Base-by-base conservation (phyloP, 2,888 invertebrate genomes). In the Rhagophthalmus giganteus region DNA sequence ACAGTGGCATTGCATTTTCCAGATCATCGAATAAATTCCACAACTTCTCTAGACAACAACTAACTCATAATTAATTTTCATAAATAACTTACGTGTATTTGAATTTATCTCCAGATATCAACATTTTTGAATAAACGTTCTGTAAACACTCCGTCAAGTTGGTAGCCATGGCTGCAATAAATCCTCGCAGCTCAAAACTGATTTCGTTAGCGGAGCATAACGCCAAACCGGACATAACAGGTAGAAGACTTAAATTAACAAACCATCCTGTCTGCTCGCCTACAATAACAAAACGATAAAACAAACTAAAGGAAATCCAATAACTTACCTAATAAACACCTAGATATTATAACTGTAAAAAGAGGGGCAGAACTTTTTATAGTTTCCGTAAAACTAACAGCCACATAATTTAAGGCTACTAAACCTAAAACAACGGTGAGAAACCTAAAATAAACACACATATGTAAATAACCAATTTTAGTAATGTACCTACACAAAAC, bases 361-460 rank as follows among this genome's bases (percentile, higher is more conserved):
- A 88, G 76, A 26, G 89, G 89, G 10, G 88, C 88, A 20, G 88
- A 87, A 73, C 87, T 87, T 72, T 89, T 89, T 33, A 89, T 85
- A 8, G 88, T 88, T 73, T 88, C 88, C 32, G 88, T 88, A 71
- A 89, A 89, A 71, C 87, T 88, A 45, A 88, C 87, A 52, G 88
- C 86, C 48, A 88, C 87, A 73, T 84, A 88, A 76, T 87, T 86
- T 44, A 89, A 76, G 5, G 88, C 86, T 40, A 88, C 79, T 61
- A 88, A 74, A 44, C 88, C 88, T 64, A 88, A 73, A 48, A 88
- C 81, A 39, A 89, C 86, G 3, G 88, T 88, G 34, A 82, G 78
- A 72, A 88, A 87, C 68, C 85, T 85, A 69, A 2, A 15, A 35
- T 24, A 7, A 35, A 35, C 9, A 8, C 5, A n/a, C 7, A 11